Evolutionary conservation across 2,797 vertebrate species (phyloP), one percentile per base, ranked within the genome.

Genomic region (Nannoperca obscura): DNA sequence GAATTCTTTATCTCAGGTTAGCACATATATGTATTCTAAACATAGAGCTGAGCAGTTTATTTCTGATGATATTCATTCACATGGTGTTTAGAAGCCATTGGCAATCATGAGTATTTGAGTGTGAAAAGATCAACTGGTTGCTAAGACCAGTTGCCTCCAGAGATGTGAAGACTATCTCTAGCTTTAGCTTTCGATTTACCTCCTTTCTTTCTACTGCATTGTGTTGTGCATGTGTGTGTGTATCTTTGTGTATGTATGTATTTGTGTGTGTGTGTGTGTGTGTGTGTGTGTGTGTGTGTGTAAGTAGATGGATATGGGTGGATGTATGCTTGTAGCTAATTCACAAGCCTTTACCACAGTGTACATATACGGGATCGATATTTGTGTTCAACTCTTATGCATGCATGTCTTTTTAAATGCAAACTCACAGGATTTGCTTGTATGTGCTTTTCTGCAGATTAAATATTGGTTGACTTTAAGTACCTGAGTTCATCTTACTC

Each of bases 41-140:
- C 6, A 57, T n/a, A 34, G n/a, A 71, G 60, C 20, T 17, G 22
- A 71, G 27, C 50, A 0, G 17, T 38, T 34, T 30, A 52, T 3
- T 34, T 22, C 57, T 40, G 67, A 60, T 72, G 54, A 58, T 61
- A 70, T 24, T 30, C 22, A 59, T 55, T 59, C 27, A 15, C 36
- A 40, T 7, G 6, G 22, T 71, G 34, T 79, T 66, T 64, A 78
- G 53, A 81, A 70, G 66, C 53, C 70, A 70, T 5, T 40, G 74
- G 42, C 38, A 57, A 65, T 40, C 20, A 53, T 74, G 22, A 78
- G 73, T 84, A 80, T 64, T 64, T 80, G 58, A 81, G 53, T 46
- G 22, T 32, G 22, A 54, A 67, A 63, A 64, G 20, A 77, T 76
- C 61, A 74, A 57, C 58, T 68, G 61, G 55, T 52, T 64, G 60